Evolutionary conservation across 2,113 vertebrate species (phyloP).

Genomic region (Vulpes vulpes): DNA sequence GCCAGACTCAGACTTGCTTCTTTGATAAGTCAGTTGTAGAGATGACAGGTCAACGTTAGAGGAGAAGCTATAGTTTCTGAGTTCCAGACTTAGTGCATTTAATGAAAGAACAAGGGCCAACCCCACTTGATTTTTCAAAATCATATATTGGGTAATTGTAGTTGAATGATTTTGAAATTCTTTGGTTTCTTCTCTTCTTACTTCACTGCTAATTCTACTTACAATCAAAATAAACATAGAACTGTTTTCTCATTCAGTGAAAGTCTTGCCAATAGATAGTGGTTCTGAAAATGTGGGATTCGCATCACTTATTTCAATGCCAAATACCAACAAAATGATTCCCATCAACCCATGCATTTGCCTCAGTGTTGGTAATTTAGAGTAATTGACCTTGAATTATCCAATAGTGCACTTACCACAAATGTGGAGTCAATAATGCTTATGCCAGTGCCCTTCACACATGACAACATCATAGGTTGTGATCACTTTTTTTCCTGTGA

Average conservation of each 20-base stretch:
- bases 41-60: neutral
- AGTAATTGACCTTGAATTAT: neutral
- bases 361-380: neutral
- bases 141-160: neutral
- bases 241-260: neutral
- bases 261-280: neutral
- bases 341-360: neutral
- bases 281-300: slow-evolving; percentile 8
- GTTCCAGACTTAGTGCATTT: neutral
- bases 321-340: neutral
- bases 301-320: neutral
- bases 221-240: neutral
- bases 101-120: neutral
- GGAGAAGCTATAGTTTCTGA: neutral
- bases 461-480: neutral
- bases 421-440: neutral
- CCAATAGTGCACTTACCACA: neutral
- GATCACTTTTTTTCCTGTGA: neutral
- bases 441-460: neutral
- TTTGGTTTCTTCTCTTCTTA: neutral
- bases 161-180: slow-evolving; percentile 16
- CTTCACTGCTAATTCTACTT: neutral
- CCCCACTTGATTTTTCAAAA: neutral
- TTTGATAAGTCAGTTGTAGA: neutral
- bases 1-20: neutral